Conservation (phyloP, 1,140 invertebrate species). For the Bombus confusus region DNA sequence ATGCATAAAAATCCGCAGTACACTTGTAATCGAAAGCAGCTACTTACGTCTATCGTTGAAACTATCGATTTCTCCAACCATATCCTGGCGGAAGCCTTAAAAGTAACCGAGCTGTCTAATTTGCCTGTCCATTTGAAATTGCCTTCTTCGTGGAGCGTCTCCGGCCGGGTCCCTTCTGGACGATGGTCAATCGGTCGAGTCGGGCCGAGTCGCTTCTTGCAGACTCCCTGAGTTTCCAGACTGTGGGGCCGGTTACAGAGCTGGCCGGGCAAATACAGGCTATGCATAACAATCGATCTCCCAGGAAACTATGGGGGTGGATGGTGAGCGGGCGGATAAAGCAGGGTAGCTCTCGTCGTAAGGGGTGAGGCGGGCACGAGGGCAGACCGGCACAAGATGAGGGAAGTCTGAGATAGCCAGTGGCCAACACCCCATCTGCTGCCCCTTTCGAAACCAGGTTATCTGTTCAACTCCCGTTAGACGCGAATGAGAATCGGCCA, state of each 20-base stretch:
- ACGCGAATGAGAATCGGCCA: constrained; percentile 55
- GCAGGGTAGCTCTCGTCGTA: constrained; percentile 62
- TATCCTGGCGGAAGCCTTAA: constrained; percentile 61
- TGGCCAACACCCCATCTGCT: constrained; percentile 78
- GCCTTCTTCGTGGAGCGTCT: constrained; percentile 63
- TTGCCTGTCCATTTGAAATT: constrained; percentile 69
- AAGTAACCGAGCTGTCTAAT: constrained; percentile 63
- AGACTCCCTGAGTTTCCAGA: constrained; percentile 64
- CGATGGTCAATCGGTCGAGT: constrained; percentile 66
- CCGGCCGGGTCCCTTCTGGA: constrained; percentile 64
- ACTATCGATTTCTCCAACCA: constrained; percentile 54
- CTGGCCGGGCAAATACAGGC: constrained; percentile 81
- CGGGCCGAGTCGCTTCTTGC: constrained; percentile 66
- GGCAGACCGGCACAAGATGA: constrained; percentile 73
- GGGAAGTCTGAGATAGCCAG: constrained; percentile 76
- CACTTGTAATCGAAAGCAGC: not conserved
- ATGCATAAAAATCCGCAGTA: too few relatives aligned
- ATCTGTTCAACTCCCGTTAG: constrained; percentile 67
- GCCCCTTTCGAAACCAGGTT: constrained; percentile 70
- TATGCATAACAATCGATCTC: constrained; percentile 84
- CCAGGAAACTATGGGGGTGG: constrained; percentile 80
- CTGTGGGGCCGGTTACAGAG: constrained; percentile 65
- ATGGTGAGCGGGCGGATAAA: constrained; percentile 77
- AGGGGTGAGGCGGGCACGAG: constrained; percentile 60
- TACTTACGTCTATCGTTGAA: not conserved